These are phyloP conservation scores for Haemorhous mexicanus DNA, from an alignment of 2,113 vertebrate species.

Conservation along the genomic window DNA sequence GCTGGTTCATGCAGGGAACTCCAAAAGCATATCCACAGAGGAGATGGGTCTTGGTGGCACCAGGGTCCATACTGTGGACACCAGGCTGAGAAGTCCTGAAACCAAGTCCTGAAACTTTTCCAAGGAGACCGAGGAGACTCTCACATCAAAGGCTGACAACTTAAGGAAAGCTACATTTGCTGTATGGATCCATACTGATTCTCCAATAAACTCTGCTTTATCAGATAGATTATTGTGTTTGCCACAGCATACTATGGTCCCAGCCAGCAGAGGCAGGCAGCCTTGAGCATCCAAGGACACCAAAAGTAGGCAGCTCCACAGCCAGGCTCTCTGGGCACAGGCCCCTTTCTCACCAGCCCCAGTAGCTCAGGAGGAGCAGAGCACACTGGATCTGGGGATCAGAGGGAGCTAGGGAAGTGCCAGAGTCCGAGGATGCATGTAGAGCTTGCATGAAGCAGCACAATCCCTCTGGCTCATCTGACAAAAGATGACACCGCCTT, in stretches of 20 bases:
- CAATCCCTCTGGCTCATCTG: not conserved
- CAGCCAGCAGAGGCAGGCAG: not conserved
- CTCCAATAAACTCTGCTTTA: not conserved
- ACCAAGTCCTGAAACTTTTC: not conserved
- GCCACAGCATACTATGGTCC: not conserved
- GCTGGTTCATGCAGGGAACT: not conserved
- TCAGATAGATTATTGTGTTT: not conserved
- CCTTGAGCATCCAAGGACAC: not conserved
- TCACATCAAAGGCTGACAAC: not conserved
- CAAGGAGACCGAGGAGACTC: accelerated
- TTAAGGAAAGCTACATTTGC: not conserved
- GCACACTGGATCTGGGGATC: not conserved
- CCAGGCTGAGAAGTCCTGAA: not conserved
- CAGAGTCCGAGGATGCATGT: accelerated
- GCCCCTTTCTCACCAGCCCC: not conserved
- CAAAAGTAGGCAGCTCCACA: not conserved
- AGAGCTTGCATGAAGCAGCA: not conserved
- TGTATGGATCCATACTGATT: not conserved
- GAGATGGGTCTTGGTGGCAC: not conserved
- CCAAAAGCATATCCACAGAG: not conserved
- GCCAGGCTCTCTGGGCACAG: not conserved
- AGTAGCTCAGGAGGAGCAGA: not conserved
- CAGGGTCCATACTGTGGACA: not conserved
- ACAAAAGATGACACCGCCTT: not conserved
- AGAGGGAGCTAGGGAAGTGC: not conserved